Conservation (phyloP, 2,113 vertebrate species). For the Climacteris rufus region DNA sequence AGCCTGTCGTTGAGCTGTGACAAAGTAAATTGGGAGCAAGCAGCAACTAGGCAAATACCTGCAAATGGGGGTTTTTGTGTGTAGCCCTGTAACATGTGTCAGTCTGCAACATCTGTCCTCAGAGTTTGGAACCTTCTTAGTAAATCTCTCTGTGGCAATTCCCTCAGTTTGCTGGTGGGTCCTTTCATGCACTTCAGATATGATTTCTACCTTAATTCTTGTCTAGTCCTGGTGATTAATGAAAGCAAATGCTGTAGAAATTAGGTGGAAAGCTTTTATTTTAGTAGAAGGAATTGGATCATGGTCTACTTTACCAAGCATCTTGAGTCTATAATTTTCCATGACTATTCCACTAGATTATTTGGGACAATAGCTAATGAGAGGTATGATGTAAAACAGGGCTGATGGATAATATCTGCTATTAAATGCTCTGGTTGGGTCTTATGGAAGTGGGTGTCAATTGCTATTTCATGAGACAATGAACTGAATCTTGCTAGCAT, state of each 20-base stretch:
- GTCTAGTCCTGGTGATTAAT: neutral
- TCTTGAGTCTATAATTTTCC: neutral
- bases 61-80: neutral
- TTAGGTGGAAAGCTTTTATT: neutral
- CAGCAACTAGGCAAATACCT: neutral
- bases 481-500: neutral
- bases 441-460: neutral
- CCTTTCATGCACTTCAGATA: neutral
- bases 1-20: neutral
- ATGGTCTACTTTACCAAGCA: neutral
- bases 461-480: neutral
- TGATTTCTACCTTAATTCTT: neutral
- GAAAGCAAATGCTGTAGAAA: neutral
- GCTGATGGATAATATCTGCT: neutral
- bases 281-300: neutral
- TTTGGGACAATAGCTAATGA: neutral
- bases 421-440: neutral
- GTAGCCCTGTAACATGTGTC: neutral
- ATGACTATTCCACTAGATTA: neutral
- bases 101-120: neutral
- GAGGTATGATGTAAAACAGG: neutral
- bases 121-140: neutral
- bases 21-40: neutral
- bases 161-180: neutral
- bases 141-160: neutral